Evolutionary conservation across 2,797 vertebrate genomes (phyloP), one percentile per base, ranked within the genome.

Genomic region (Mastacembelus armatus): DNA sequence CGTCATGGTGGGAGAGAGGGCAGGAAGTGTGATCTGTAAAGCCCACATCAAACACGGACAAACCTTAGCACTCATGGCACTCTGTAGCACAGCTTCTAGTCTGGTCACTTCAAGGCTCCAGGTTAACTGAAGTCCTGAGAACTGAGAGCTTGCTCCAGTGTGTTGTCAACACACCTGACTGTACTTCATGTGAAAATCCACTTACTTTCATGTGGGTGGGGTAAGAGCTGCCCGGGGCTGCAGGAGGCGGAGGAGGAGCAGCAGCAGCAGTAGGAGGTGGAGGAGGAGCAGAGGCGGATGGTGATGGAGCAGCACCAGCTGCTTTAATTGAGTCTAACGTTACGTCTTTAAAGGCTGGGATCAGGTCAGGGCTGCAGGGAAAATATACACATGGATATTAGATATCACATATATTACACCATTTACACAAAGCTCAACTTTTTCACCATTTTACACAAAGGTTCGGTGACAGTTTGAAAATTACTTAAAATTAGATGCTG

Each of bases 1-100:
- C 0, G 96, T 98, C 98, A 99, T 99, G 18, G 98, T 99, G 21
- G 98, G 98, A 7, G 98, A 99, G 18, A 99, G 95, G 19, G 98
- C 98, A 73, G 98, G 98, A 70, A 99, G 95, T 27, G 92, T 36
- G 42, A 99, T 68, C 98, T 99, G 84, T 0, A 58, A 73, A 4
- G 63, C 39, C 72, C 5, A 30, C 11, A 48, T 9, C n/a, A 54
- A 45, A 42, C 12, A 59, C n/a, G 64, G 16, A 40, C 39, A 67
- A 2, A 57, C 4, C 3, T 36, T 11, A 33, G n/a, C 7, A 8
- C 19, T 29, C 12, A 51, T 24, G 29, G 0, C 9, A n/a, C 5
- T 48, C 14, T 55, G 4, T 5, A n/a, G n/a, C n/a, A n/a, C n/a
- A 32, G 33, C 2, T 45, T 48, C 15, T 16, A 44, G 22, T 55